Conservation (phyloP, 2,888 invertebrate species). For the Taenaris catops region DNA sequence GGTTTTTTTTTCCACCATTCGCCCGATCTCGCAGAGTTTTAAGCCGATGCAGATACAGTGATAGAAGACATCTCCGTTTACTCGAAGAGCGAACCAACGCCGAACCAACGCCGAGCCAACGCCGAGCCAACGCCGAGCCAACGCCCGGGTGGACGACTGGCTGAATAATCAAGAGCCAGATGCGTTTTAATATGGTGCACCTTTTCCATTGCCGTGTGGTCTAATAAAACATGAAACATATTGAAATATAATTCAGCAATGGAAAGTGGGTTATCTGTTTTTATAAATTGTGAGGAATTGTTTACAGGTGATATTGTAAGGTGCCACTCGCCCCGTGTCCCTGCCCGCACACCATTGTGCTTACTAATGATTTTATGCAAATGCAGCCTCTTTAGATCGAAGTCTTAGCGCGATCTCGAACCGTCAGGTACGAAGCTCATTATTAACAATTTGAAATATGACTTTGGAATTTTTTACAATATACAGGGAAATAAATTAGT, state of each 20-base stretch:
- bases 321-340: slow-evolving; percentile 71
- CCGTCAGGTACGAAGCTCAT: slow-evolving; percentile 77
- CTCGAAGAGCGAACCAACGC: too few species aligned
- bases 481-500: slow-evolving; percentile 53
- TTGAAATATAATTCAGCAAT: slow-evolving; percentile 32
- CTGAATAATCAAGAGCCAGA: slow-evolving; percentile 66
- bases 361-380: slow-evolving; percentile 81
- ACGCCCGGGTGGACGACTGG: too few species aligned
- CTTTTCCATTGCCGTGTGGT: slow-evolving; percentile 37
- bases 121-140: slow-evolving; percentile 48
- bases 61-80: too few species aligned
- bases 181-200: slow-evolving; percentile 23
- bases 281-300: slow-evolving; percentile 35
- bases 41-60: too few species aligned
- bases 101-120: slow-evolving; percentile 27
- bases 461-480: slow-evolving; percentile 65
- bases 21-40: too few species aligned
- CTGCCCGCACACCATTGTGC: slow-evolving; percentile 77
- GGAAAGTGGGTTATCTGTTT: slow-evolving; percentile 23
- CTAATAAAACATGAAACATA: too few species aligned
- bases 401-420: slow-evolving; percentile 78
- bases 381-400: slow-evolving; percentile 79
- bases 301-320: slow-evolving; percentile 60
- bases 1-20: too few species aligned
- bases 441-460: slow-evolving; percentile 78